Evolutionary conservation across 2,888 invertebrate species (phyloP).

Genomic region (Drosophila anomalata): DNA sequence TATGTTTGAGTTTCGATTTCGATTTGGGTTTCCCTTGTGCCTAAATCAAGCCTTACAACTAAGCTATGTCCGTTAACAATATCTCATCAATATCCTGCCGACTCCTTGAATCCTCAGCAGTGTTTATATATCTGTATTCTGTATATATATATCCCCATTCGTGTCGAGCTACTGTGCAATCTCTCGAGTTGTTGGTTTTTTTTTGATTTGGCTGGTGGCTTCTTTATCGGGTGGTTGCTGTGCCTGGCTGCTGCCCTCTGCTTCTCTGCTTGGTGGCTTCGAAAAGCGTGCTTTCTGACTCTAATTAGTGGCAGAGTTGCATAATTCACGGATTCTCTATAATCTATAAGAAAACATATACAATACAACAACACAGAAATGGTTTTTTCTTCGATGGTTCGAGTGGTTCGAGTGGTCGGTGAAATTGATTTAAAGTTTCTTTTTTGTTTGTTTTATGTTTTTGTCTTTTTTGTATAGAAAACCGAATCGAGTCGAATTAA

Average conservation of each 20-base stretch:
- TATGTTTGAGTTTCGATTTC: slow-evolving; percentile 62
- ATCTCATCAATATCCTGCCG: slow-evolving; percentile 7
- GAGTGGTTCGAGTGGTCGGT: slow-evolving; percentile 58
- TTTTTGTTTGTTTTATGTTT: slow-evolving; percentile 18
- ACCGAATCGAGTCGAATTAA: slow-evolving; percentile 29
- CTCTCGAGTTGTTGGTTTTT: slow-evolving; percentile 29
- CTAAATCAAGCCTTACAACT: slow-evolving; percentile 29
- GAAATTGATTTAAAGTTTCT: slow-evolving; percentile 2
- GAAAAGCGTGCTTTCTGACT: slow-evolving; percentile 59
- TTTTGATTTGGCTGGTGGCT: slow-evolving; percentile 22
- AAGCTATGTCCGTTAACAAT: slow-evolving; percentile 25
- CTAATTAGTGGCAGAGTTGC: slow-evolving; percentile 77
- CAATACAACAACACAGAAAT: slow-evolving; percentile 70
- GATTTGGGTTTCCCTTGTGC: slow-evolving; percentile 26
- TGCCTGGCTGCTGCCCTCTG: background rate
- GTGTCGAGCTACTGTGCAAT: slow-evolving; percentile 70
- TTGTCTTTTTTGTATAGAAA: slow-evolving; percentile 16
- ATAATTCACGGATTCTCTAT: slow-evolving; percentile 79
- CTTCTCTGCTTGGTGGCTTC: slow-evolving; percentile 17
- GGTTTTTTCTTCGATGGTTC: slow-evolving; percentile 60
- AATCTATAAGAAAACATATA: slow-evolving; percentile 74
- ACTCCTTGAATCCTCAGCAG: slow-evolving; percentile 10
- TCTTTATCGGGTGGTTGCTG: slow-evolving; percentile 41
- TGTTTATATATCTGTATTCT: background rate
- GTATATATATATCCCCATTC: slow-evolving; percentile 4